Evolutionary conservation across 2,797 vertebrate genomes (phyloP), one percentile per base, ranked within the genome.

Genomic region (Mionectes olivaceus): DNA sequence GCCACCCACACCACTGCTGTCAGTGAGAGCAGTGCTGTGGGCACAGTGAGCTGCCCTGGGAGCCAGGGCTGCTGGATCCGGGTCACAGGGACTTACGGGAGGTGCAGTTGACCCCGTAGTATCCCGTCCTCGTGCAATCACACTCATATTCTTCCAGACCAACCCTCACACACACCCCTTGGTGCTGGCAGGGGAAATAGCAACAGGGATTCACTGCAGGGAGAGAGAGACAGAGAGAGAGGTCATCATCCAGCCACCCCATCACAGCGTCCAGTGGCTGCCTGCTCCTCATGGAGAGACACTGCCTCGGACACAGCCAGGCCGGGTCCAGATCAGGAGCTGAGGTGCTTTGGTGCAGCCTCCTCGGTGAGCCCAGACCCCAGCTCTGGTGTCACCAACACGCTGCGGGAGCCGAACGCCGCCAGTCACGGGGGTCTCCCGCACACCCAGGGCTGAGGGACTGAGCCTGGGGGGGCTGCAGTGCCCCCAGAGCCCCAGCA

Each of bases 41-140:
- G 64, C 3, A 7, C 80, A 13, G 33, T 0, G 1, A 18, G 80
- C 57, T 19, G 11, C 49, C 35, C 83, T 1, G 1, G 86, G 25
- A 53, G 39, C 32, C 41, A 2, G 0, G 1, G 32, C 13, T 47
- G 76, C 25, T 18, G 2, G 10, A 16, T 4, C 13, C 1, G 0
- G 11, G 56, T 3, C 5, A 52, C 23, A 35, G 69, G 68, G 15
- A 98, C 99, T 99, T 97, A 99, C 99, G 98, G 80, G 82, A 92
- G 55, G 98, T 99, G 97, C 99, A 99, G 97, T 99, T 99, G 84
- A 94, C 83, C 84, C 99, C 99, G 1, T 97, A 97, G 95, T 98
- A 99, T 21, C 99, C 99, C 0, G 99, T 99, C 69, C 98, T 97
- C 1, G 99, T 99, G 96, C 99, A 99, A 98, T 99, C 99, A 11